Evolutionary conservation across 2,797 vertebrate species (phyloP), one percentile per base, ranked within the genome.

Genomic region (Otolemur crassicaudatus): DNA sequence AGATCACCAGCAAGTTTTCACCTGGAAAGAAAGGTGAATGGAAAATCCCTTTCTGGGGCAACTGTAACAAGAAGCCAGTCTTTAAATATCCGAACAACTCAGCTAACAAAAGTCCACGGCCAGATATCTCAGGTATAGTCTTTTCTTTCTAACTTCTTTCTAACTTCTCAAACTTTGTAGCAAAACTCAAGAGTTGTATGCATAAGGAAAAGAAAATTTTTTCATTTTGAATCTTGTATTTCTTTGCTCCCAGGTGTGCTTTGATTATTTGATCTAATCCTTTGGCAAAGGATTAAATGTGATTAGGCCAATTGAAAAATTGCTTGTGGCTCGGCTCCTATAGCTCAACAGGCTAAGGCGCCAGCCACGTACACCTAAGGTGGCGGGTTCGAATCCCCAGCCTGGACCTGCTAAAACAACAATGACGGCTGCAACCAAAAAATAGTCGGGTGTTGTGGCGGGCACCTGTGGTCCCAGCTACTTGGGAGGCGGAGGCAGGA

Each of bases 41-140:
- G 98, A 97, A 99, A 99, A 97, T 98, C 98, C 29, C 98, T 99
- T 72, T 98, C 98, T 4, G 99, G 99, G 93, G 98, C 99, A 0
- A 98, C 99, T 1, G 99, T 99, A 95, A 99, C 99, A 17, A 99
- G 99, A 98, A 99, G 99, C 97, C 99, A 99, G 96, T 99, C 99
- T 43, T 98, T 99, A 97, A 99, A 99, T 98, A 98, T 99, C 98
- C 98, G 98, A 80, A 98, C 98, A 90, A 98, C 98, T 80, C 98
- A 97, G 7, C 72, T 98, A 87, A 67, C 96, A 72, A 98, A 98
- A 98, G 95, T 96, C 63, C 98, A 98, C 95, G 98, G 98, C 98
- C 98, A 98, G 97, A 98, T 97, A 97, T 97, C 97, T 97, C 99
- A 99, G 99, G 99, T 99, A 99, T 67, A 82, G 97, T 94, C 90